These are phyloP conservation scores for Lacerta agilis DNA, from an alignment of 2,797 vertebrate species.

Conservation along the genomic window DNA sequence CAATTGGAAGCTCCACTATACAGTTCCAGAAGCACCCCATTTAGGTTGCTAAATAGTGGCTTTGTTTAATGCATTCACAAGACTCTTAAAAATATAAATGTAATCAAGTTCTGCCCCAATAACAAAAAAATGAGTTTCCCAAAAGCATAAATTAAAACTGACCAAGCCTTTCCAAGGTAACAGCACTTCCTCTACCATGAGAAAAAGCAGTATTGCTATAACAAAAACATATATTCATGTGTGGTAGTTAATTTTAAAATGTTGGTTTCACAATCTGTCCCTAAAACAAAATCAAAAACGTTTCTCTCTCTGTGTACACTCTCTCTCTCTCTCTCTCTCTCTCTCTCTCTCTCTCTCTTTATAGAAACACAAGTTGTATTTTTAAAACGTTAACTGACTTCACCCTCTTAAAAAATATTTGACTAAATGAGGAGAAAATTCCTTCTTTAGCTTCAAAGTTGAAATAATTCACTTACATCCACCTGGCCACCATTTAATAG, in stretches of 20 bases:
- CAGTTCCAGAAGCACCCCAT: not conserved
- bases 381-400: not conserved
- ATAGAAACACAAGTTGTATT: not conserved
- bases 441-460: conserved; percentile 8
- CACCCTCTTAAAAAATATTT: not conserved
- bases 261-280: not conserved
- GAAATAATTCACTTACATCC: conserved; percentile 86
- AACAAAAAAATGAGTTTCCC: not conserved
- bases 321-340: no score
- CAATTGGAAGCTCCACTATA: not conserved
- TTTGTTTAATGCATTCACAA: not conserved
- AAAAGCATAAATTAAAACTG: not conserved
- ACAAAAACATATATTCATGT: not conserved
- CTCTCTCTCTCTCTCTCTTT: no score
- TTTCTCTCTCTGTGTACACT: not conserved
- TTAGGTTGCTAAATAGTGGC: not conserved
- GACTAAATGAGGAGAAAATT: not conserved
- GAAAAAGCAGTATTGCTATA: not conserved
- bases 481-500: conserved; percentile 99
- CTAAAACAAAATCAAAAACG: not conserved
- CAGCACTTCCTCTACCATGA: not conserved
- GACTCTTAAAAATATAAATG: not conserved
- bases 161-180: not conserved
- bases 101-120: not conserved
- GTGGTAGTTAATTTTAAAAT: not conserved